Base-by-base conservation (phyloP, 1,140 invertebrate genomes). In the Antheraea mylitta region DNA sequence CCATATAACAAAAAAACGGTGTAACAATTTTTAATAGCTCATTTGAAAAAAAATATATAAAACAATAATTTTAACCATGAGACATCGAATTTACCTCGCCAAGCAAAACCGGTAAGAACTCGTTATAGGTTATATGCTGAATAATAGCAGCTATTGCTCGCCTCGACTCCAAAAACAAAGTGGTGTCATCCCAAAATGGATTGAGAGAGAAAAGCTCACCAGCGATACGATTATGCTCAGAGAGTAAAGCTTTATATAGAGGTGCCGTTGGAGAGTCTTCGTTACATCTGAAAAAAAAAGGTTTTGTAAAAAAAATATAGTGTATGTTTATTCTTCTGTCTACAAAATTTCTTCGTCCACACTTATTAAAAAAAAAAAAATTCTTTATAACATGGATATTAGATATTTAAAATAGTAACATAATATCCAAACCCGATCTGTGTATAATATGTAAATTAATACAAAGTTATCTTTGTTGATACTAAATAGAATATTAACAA, bases 61-160 rank as follows among this genome's bases (percentile, higher is more conserved):
- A 8, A 38, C 4, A n/a, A 36, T 22, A 36, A 7, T 64, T 37
- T 37, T 11, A 36, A n/a, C 8, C 19, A 64, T 64, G 16, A 64
- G 13, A 42, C 8, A 38, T n/a, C 7, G 6, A 38, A 8, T 13
- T 53, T 87, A 94, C 94, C 87, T 93, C 87, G 48, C 97, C 96
- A 8, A 98, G 79, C 3, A 98, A 93, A 45, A 96, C 94, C 0
- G 97, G 97, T 37, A 98, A 87, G 87, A 96, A 98, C 83, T 98
- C 97, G 71, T 96, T 96, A 83, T 96, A 96, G 0, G 97, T 97
- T 42, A 98, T 95, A 68, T 98, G 96, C 79, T 98, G 97, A n/a
- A 98, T 94, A 83, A 95, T 88, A 8, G 97, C 96, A 6, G 95
- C 94, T 5, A 98, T 94, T 42, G 97, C 96, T 76, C 96, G 91